Percentiles rank a stretch among this genome's conserved stretches.
phyloP scores from a whole-genome alignment of 2,797 vertebrate species.

The Loriculus beryllinus region DNA sequence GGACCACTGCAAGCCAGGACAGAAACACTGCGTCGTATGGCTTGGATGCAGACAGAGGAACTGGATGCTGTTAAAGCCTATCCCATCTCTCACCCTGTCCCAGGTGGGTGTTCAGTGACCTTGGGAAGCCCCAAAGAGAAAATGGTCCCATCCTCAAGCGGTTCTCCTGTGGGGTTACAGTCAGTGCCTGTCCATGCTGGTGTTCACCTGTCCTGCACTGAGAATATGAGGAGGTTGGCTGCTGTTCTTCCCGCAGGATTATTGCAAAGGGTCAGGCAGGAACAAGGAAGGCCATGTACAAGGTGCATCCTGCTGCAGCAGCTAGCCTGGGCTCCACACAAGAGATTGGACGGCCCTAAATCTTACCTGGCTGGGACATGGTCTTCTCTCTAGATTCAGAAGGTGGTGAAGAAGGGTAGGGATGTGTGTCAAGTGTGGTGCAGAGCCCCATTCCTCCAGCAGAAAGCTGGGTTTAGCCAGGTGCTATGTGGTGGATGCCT shows the following conservation, averaged over 20 bases:
- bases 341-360: neutral
- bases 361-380: neutral
- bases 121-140: neutral
- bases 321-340: neutral
- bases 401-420: neutral
- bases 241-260: neutral
- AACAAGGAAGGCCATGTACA: neutral
- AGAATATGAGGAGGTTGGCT: neutral
- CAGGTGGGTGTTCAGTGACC: neutral
- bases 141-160: fast-evolving
- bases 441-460: neutral
- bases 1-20: neutral
- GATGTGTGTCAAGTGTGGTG: neutral
- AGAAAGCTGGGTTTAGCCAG: neutral
- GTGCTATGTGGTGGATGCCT: neutral
- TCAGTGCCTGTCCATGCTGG: fast-evolving
- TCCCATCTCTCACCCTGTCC: neutral
- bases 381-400: neutral
- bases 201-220: neutral
- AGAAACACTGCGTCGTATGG: neutral
- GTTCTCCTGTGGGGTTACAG: neutral
- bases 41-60: neutral
- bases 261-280: neutral
- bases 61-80: neutral
- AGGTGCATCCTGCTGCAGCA: neutral